Conservation (phyloP, 2,797 vertebrate genomes). For the Anniella stebbinsi region DNA sequence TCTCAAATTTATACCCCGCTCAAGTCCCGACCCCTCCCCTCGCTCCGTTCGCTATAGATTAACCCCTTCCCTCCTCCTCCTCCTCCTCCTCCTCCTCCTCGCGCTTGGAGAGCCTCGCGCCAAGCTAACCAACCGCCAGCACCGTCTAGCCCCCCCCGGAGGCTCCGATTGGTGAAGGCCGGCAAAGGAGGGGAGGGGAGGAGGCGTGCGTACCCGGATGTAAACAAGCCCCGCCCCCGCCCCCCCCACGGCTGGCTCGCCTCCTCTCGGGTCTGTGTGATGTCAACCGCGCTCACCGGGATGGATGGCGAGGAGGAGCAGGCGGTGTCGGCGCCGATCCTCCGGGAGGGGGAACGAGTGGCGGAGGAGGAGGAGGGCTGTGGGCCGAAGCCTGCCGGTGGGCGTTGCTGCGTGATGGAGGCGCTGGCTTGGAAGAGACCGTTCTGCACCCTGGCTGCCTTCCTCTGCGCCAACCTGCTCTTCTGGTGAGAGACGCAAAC, state of each 20-base stretch:
- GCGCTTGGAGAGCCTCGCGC: background rate
- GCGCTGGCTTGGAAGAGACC: slow-evolving; percentile 87
- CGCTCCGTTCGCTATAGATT: background rate
- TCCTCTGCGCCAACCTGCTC: slow-evolving; percentile 85
- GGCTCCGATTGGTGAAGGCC: background rate
- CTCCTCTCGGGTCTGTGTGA: no score
- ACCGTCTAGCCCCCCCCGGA: background rate
- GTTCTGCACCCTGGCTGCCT: slow-evolving; percentile 81
- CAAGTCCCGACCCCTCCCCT: fast-evolving
- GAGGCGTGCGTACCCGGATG: slow-evolving; percentile 19
- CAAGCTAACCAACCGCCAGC: background rate
- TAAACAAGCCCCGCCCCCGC: background rate
- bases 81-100: fast-evolving
- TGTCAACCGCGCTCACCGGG: background rate
- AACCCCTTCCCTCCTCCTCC: no score
- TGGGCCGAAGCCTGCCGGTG: slow-evolving; percentile 58
- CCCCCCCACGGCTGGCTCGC: background rate
- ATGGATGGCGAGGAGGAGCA: background rate
- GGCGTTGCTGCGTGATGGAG: slow-evolving; percentile 67
- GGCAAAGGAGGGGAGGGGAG: background rate
- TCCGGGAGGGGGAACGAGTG: slow-evolving; percentile 10
- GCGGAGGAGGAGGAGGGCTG: background rate
- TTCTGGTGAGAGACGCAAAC: slow-evolving; percentile 85
- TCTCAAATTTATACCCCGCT: background rate
- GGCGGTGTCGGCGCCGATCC: background rate